Base-by-base conservation (phyloP, 2,888 invertebrate species). In the Athrips mouffetella region DNA sequence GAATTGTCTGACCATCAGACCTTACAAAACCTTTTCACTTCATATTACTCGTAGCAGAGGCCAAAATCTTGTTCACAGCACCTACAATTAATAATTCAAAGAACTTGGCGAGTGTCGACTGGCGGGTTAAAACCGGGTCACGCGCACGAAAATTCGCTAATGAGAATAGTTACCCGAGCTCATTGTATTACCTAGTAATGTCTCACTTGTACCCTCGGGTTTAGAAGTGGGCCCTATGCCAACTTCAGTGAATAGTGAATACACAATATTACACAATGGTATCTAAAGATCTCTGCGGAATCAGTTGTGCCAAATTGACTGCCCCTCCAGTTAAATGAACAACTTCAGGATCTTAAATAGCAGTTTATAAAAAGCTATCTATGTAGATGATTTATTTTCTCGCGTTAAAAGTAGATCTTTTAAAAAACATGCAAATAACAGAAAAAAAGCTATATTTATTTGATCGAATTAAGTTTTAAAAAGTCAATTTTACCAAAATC, bases 41-140 rank as follows among this genome's bases (percentile, higher is more conserved):
- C 44, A 18, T 16, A 20, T 44, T 30, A 33, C n/a, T 6, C 13
- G 33, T n/a, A 44, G 20, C 20, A 11, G 13, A n/a, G n/a, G n/a
- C 18, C 21, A 37, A 37, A 37, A 37, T 37, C 37, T 18, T 37
- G 37, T 2, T 37, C 37, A 21, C 37, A 8, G 23, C 33, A 33
- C 13, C n/a, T 20, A 23, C 39, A 30, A 46, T 50, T 46, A 50
- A 50, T 50, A 41, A 50, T 50, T 50, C 41, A 46, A 8, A 35
- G 35, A 33, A 41, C 41, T 50, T 46, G 45, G 45, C 18, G 37
- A 37, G n/a, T 37, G 37, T 37, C 5, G 21, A 20, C 27, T n/a
- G 21, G 45, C 39, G 7, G 23, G 25, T 49, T 27, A 20, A 18
- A 50, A 50, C 41, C 45, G 21, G 49, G 49, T 41, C 45, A 33